These are phyloP conservation scores for Onychomys arenicola DNA, from an alignment of 2,797 vertebrate species.

Conservation along the genomic window DNA sequence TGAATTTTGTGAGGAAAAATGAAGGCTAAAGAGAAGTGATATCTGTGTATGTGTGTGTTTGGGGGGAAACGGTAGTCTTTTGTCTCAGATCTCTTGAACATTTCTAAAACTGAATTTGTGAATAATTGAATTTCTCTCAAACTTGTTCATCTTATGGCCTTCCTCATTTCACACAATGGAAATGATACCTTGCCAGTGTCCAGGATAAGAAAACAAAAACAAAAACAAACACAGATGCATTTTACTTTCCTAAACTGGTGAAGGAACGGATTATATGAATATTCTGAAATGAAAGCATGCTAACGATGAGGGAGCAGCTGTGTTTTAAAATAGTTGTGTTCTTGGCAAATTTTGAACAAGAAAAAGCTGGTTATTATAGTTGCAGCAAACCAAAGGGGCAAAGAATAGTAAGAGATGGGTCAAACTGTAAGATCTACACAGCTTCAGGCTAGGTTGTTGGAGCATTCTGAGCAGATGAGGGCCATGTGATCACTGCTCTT, in stretches of 20 bases:
- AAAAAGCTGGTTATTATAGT: neutral
- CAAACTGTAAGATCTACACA: neutral
- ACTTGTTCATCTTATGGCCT: neutral
- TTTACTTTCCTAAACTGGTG: neutral
- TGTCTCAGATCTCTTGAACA: neutral
- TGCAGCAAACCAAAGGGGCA: neutral
- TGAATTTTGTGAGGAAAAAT: neutral
- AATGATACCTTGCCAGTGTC: neutral
- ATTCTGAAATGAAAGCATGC: neutral
- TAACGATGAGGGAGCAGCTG: neutral
- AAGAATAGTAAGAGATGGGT: neutral
- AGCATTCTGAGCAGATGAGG: neutral
- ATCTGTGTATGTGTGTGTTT: neutral
- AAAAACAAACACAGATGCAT: neutral
- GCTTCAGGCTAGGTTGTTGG: too few relatives aligned
- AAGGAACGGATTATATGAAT: neutral
- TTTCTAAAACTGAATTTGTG: neutral
- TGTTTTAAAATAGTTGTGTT: neutral
- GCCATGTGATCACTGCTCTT: neutral
- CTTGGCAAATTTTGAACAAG: neutral
- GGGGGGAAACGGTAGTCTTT: neutral
- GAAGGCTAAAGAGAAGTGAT: neutral
- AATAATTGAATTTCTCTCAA: neutral
- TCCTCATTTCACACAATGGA: neutral
- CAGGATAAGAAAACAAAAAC: neutral